Percentiles rank a stretch among this genome's conserved stretches.
phyloP scores from a whole-genome alignment of 1,140 invertebrate genomes.

The Eurytemora carolleeae region DNA sequence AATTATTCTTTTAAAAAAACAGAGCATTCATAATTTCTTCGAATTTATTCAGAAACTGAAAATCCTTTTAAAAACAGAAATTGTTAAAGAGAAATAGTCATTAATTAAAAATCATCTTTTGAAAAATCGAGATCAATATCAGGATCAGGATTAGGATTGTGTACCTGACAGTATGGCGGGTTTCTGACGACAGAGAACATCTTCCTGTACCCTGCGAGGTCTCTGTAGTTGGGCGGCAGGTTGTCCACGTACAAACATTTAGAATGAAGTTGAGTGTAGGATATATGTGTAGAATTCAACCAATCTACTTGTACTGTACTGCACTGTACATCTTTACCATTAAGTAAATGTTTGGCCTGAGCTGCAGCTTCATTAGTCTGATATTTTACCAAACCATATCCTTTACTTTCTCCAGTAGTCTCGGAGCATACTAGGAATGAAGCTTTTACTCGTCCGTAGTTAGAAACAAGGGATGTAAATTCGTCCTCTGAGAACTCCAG shows the following conservation, averaged over 20 bases:
- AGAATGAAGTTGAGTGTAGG: conserved; percentile 32
- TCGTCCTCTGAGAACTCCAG: conserved; percentile 28
- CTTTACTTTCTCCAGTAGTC: conserved; percentile 34
- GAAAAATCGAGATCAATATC: no score
- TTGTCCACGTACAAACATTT: conserved; percentile 33
- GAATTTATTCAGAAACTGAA: not conserved
- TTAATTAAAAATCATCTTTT: no score
- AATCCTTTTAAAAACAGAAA: not conserved
- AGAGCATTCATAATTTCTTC: not conserved
- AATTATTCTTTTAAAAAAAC: not conserved
- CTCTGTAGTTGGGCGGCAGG: conserved; percentile 32
- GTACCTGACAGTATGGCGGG: conserved; percentile 38
- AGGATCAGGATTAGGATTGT: no score
- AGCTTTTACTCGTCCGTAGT: conserved; percentile 30
- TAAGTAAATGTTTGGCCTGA: conserved; percentile 29
- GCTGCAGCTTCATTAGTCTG: conserved; percentile 29
- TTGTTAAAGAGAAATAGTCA: no score
- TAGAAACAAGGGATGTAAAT: conserved; percentile 28
- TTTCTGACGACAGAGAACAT: conserved; percentile 32
- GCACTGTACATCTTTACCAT: conserved; percentile 25
- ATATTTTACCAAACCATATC: conserved; percentile 40
- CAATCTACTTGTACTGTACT: conserved; percentile 29
- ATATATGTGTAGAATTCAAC: conserved; percentile 30
- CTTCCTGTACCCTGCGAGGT: conserved; percentile 33
- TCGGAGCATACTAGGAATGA: conserved; percentile 36